phyloP scores from a whole-genome alignment of 2,888 invertebrate genomes.

The Cylindroiulus punctatus region DNA sequence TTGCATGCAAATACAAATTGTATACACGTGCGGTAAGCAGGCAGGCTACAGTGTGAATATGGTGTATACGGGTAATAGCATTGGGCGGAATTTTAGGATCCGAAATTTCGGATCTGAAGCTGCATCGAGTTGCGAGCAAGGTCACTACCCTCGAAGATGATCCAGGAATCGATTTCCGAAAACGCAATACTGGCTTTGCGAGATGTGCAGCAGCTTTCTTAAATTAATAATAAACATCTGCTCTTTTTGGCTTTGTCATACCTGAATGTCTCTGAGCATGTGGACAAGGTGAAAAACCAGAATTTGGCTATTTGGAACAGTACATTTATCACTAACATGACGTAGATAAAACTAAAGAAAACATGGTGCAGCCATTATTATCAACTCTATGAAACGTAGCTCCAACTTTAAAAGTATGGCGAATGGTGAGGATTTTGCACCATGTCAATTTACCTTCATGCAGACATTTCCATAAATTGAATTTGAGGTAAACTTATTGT shows the following conservation, averaged over 20 bases:
- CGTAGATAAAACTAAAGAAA: not conserved
- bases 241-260: too few species aligned
- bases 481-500: not conserved
- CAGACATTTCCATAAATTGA: not conserved
- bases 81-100: slow-evolving; percentile 5
- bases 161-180: not conserved
- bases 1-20: not conserved
- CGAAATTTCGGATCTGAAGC: not conserved
- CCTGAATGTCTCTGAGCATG: too few species aligned
- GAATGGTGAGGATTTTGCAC: not conserved
- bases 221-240: too few species aligned
- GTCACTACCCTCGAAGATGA: not conserved
- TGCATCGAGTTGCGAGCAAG: not conserved
- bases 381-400: not conserved
- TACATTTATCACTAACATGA: not conserved
- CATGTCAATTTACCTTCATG: not conserved
- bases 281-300: not conserved
- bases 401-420: not conserved
- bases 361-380: not conserved
- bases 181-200: not conserved
- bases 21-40: too few species aligned
- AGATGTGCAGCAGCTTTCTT: not conserved
- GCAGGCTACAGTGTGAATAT: not conserved
- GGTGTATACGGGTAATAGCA: not conserved
- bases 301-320: not conserved